Conservation (phyloP, 2,113 vertebrate genomes). For the Alexandromys fortis region DNA sequence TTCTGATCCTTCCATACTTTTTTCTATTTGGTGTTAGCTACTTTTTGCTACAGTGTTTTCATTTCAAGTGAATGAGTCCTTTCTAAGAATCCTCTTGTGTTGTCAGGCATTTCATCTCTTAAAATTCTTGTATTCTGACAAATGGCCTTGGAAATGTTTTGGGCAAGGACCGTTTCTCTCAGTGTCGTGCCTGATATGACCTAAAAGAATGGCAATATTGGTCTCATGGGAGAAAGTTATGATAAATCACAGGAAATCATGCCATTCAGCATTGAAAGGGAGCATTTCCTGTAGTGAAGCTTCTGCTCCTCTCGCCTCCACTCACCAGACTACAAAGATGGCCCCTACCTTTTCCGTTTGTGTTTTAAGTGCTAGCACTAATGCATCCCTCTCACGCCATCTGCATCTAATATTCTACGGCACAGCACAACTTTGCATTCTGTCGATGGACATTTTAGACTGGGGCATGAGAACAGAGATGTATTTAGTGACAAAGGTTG, state of each 20-base stretch:
- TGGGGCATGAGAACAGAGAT: not conserved
- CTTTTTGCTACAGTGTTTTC: constrained; percentile 32
- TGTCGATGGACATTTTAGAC: not conserved
- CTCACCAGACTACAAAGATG: accelerated
- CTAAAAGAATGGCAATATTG: not conserved
- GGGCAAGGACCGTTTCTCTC: not conserved
- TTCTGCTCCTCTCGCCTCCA: not conserved
- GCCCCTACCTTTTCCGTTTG: not conserved
- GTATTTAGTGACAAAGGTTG: not conserved
- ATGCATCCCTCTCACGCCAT: not conserved
- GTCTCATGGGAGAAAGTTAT: not conserved
- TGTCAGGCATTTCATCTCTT: not conserved
- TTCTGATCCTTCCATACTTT: not conserved
- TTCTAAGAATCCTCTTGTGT: not conserved
- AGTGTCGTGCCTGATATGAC: not conserved
- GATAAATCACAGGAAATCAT: not conserved
- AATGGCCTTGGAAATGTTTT: not conserved
- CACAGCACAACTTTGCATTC: not conserved
- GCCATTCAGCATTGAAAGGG: not conserved
- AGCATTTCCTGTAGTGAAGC: not conserved
- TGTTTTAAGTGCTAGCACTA: not conserved
- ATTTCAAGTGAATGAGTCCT: constrained; percentile 6
- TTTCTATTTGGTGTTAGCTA: not conserved
- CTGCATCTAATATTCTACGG: not conserved
- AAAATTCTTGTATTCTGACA: not conserved